Conservation (phyloP, 1,140 invertebrate species). For the Odontomachus brunneus region DNA sequence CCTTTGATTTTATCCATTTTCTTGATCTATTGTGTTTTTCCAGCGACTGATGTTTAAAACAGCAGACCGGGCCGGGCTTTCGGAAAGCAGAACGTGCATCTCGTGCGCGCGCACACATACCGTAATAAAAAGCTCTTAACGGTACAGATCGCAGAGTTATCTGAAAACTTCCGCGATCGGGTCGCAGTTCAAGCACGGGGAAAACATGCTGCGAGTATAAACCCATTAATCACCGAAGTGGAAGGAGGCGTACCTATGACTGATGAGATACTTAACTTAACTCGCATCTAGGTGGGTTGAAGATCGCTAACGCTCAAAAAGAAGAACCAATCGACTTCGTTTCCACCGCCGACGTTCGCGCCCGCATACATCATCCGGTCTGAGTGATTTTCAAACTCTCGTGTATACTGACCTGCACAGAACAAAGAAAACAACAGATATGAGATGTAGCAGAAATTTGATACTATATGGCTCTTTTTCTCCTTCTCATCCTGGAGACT, state of each 20-base stretch:
- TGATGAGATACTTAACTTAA: slow-evolving; percentile 60
- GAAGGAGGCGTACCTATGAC: slow-evolving; percentile 40
- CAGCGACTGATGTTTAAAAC: slow-evolving; percentile 19
- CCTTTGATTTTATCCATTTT: background rate
- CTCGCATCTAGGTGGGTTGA: slow-evolving; percentile 54
- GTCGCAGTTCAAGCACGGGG: slow-evolving; percentile 46
- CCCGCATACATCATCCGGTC: slow-evolving; percentile 28
- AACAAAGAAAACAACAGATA: background rate
- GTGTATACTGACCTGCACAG: background rate
- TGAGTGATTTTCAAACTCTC: slow-evolving; percentile 15
- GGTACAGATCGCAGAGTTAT: slow-evolving; percentile 45
- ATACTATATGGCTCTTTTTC: background rate
- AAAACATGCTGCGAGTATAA: slow-evolving; percentile 48
- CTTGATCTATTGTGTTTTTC: background rate
- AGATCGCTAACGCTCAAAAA: slow-evolving; percentile 50
- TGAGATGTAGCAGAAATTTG: slow-evolving; percentile 9
- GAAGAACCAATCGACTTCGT: slow-evolving; percentile 38
- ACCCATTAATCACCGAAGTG: slow-evolving; percentile 54
- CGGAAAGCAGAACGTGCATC: background rate
- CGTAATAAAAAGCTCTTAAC: slow-evolving; percentile 33
- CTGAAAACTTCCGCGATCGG: slow-evolving; percentile 52
- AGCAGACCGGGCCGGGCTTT: background rate
- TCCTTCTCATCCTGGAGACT: background rate
- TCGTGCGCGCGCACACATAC: slow-evolving; percentile 2
- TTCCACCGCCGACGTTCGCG: slow-evolving; percentile 20